These are phyloP conservation scores for Homarus gammarus DNA, from an alignment of 2,888 invertebrate genomes.

Conservation along the genomic window DNA sequence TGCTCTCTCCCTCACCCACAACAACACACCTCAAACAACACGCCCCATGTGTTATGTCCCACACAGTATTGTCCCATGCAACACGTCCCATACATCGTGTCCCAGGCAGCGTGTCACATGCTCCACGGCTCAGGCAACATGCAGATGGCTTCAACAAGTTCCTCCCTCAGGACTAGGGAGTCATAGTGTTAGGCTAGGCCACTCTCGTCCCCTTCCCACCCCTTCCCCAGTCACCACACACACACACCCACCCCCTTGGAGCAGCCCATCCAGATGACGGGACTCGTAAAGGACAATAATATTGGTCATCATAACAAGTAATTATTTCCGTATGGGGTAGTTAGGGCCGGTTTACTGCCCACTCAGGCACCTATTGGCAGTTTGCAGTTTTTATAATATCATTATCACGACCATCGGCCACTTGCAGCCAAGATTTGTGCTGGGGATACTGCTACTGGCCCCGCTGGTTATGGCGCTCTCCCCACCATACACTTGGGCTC, in stretches of 20 bases:
- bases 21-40: too few species aligned
- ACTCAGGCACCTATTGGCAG: conserved; percentile 27
- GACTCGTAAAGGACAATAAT: conserved; percentile 21
- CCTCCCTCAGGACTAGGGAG: neutral
- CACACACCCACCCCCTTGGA: neutral
- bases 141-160: neutral
- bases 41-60: neutral
- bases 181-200: neutral
- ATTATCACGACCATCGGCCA: conserved; percentile 1
- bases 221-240: neutral
- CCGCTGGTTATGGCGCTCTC: neutral
- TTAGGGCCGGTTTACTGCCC: conserved; percentile 3
- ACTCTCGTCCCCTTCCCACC: neutral
- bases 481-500: neutral
- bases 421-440: conserved; percentile 28
- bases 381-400: conserved; percentile 25
- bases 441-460: neutral
- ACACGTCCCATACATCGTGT: neutral
- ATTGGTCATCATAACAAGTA: conserved; percentile 26
- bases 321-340: conserved; percentile 29
- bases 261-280: neutral
- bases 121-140: neutral
- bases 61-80: neutral
- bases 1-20: neutral
- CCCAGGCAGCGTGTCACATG: neutral